Evolutionary conservation across 2,888 invertebrate species (phyloP).

Genomic region (Sphinx pinastri): DNA sequence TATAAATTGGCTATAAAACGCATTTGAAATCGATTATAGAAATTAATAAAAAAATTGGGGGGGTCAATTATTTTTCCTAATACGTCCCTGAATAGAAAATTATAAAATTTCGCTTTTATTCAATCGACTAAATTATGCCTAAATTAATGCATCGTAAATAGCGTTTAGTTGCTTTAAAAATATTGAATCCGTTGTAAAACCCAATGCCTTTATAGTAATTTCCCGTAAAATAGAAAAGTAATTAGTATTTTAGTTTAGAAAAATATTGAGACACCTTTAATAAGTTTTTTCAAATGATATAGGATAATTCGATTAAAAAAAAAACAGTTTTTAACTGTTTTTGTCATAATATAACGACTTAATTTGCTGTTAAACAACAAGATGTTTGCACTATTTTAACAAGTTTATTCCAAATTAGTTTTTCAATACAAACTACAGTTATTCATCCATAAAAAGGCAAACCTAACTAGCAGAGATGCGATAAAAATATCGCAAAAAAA

Average conservation of each 20-base stretch:
- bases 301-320: too few species aligned
- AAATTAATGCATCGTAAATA: not conserved
- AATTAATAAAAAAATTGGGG: not conserved
- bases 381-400: too few species aligned
- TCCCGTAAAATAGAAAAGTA: not conserved
- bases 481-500: not conserved
- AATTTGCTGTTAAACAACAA: too few species aligned
- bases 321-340: too few species aligned
- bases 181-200: not conserved
- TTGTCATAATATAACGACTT: too few species aligned
- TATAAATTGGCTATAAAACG: slow-evolving; percentile 1
- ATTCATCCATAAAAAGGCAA: not conserved
- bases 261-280: slow-evolving; percentile 12
- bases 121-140: not conserved
- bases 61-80: not conserved
- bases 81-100: not conserved
- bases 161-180: not conserved
- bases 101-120: not conserved
- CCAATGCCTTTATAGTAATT: not conserved
- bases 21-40: not conserved
- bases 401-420: too few species aligned
- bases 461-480: not conserved
- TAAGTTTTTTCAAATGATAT: too few species aligned
- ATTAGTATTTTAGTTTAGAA: not conserved
- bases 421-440: not conserved